Evolutionary conservation across 1,140 invertebrate species (phyloP).

Genomic region (Drosophila simulans): DNA sequence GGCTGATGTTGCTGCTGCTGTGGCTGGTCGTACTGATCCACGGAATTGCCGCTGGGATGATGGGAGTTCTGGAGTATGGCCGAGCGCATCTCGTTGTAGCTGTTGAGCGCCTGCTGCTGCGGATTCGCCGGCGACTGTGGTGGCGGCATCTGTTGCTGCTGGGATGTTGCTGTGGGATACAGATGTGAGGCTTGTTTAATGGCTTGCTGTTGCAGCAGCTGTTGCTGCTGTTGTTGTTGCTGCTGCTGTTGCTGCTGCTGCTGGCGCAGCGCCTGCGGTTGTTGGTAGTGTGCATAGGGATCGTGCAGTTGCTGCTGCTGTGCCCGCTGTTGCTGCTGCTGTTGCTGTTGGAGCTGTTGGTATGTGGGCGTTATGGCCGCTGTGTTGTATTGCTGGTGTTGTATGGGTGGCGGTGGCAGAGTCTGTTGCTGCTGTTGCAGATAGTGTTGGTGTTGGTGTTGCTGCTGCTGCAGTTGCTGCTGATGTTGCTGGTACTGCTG

Average conservation of each 20-base stretch:
- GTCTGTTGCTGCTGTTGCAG: slow-evolving; percentile 80
- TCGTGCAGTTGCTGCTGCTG: slow-evolving; percentile 75
- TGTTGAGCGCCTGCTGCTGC: slow-evolving; percentile 63
- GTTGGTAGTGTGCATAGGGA: slow-evolving; percentile 67
- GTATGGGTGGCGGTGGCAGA: slow-evolving; percentile 76
- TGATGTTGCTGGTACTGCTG: slow-evolving; percentile 32
- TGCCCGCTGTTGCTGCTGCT: slow-evolving; percentile 69
- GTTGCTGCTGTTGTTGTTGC: slow-evolving; percentile 65
- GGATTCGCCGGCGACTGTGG: slow-evolving; percentile 52
- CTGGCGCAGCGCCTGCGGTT: slow-evolving; percentile 65
- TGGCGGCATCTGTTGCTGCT: slow-evolving; percentile 52
- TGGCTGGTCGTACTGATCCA: slow-evolving; percentile 52
- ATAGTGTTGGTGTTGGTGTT: slow-evolving; percentile 71
- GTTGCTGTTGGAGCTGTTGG: slow-evolving; percentile 73
- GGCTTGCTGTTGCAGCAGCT: slow-evolving; percentile 79
- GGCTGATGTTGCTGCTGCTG: slow-evolving; percentile 40
- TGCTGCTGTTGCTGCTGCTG: slow-evolving; percentile 66
- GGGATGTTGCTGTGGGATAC: slow-evolving; percentile 72
- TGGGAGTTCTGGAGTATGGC: slow-evolving; percentile 81
- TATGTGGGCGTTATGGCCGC: slow-evolving; percentile 80
- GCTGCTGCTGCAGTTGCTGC: slow-evolving; percentile 32
- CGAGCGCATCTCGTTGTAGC: slow-evolving; percentile 78
- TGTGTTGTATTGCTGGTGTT: slow-evolving; percentile 81
- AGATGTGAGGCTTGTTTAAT: slow-evolving; percentile 85
- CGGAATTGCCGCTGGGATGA: slow-evolving; percentile 78